Conservation (phyloP, 2,797 vertebrate species). For the Myripristis murdjan region DNA sequence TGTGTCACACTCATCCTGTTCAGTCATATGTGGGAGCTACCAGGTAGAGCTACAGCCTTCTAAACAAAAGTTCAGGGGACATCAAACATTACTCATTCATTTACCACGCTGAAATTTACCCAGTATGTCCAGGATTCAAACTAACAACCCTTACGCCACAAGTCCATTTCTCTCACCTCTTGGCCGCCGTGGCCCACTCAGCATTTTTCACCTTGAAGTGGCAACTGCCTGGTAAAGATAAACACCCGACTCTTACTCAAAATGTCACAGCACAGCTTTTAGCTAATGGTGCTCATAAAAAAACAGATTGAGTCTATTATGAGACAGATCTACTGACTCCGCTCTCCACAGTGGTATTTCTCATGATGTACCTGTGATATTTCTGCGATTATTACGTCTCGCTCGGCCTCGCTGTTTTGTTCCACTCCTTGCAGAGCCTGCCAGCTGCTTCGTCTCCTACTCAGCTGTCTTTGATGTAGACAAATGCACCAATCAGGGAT, state of each 20-base stretch:
- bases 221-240: slow-evolving; percentile 6
- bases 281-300: background rate
- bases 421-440: slow-evolving; percentile 29
- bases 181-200: background rate
- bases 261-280: background rate
- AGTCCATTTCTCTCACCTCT: slow-evolving; percentile 4
- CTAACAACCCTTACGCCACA: background rate
- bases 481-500: slow-evolving; percentile 62
- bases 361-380: background rate
- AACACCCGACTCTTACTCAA: background rate
- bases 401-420: slow-evolving; percentile 38
- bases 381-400: background rate
- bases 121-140: slow-evolving; percentile 27
- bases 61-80: too few species aligned
- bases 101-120: background rate
- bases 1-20: too few species aligned
- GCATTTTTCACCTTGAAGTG: slow-evolving; percentile 1
- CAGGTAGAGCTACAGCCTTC: too few species aligned
- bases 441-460: slow-evolving; percentile 46
- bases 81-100: slow-evolving; percentile 9
- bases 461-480: slow-evolving; percentile 56
- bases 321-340: background rate
- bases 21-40: too few species aligned
- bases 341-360: slow-evolving; percentile 1
- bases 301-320: background rate